Evolutionary conservation across 2,113 vertebrate genomes (phyloP).

Genomic region (Channa maculata): DNA sequence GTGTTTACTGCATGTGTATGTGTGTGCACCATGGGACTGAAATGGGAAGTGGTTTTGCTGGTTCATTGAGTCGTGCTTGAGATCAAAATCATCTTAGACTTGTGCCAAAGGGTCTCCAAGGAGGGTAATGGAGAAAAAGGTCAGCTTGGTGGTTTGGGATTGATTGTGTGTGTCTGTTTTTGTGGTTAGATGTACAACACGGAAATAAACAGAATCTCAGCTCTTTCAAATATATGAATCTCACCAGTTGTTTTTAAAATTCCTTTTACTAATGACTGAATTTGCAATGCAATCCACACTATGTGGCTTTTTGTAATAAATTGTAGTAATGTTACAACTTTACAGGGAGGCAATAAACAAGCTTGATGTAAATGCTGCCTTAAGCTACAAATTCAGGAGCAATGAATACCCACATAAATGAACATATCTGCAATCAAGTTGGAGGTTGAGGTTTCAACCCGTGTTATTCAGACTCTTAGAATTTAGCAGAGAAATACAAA

Average conservation of each 20-base stretch:
- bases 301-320: not conserved
- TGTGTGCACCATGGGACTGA: constrained; percentile 34
- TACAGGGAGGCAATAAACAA: not conserved
- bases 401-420: not conserved
- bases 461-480: no score
- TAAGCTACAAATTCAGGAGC: not conserved
- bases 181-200: not conserved
- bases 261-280: not conserved
- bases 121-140: constrained; percentile 65
- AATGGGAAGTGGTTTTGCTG: constrained; percentile 69
- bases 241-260: not conserved
- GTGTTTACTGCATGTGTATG: not conserved
- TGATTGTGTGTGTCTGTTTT: constrained; percentile 16
- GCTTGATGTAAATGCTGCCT: not conserved
- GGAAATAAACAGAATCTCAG: not conserved
- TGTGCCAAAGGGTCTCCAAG: constrained; percentile 71
- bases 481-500: no score
- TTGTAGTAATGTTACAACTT: not conserved
- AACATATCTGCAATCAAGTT: not conserved
- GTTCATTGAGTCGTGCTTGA: constrained; percentile 70
- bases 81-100: constrained; percentile 72
- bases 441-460: no score
- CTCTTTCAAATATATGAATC: not conserved
- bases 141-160: constrained; percentile 33
- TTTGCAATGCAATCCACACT: not conserved